phyloP scores from a whole-genome alignment of 2,888 invertebrate species.

The Choreutis nemorana region DNA sequence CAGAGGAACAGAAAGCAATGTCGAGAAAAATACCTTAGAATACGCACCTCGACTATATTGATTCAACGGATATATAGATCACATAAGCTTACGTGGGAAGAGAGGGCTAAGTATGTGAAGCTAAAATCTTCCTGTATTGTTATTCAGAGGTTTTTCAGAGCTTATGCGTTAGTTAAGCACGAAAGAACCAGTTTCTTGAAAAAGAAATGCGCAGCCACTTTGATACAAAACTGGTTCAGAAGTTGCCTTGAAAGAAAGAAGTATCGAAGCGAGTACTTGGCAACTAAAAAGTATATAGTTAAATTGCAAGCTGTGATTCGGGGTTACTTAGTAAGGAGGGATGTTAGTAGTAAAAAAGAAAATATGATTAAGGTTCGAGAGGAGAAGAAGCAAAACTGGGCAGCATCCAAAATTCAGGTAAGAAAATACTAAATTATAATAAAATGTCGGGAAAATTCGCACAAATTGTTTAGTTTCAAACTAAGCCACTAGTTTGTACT shows the following conservation, averaged over 20 bases:
- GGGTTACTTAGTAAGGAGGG: conserved; percentile 54
- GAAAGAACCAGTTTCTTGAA: conserved; percentile 26
- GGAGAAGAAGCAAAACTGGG: conserved; percentile 42
- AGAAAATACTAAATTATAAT: conserved; percentile 2
- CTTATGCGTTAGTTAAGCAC: conserved; percentile 24
- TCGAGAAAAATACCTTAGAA: conserved; percentile 19
- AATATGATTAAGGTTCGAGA: conserved; percentile 40
- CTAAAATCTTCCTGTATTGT: conserved; percentile 26
- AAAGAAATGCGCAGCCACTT: conserved; percentile 30
- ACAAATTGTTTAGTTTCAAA: no score
- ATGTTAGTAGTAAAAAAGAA: conserved; percentile 48
- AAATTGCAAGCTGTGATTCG: conserved; percentile 51
- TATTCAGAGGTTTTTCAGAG: conserved; percentile 48
- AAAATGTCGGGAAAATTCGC: no score
- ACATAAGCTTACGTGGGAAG: conserved; percentile 28
- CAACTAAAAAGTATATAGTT: conserved; percentile 28
- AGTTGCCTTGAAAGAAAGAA: conserved; percentile 21
- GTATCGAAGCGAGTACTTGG: conserved; percentile 35
- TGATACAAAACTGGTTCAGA: conserved; percentile 58
- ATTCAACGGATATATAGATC: conserved; percentile 53
- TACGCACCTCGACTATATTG: conserved; percentile 27
- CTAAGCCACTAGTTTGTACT: no score
- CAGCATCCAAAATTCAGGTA: conserved; percentile 73
- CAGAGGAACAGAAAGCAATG: conserved; percentile 25
- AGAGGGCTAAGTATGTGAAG: conserved; percentile 24